Evolutionary conservation across 2,888 invertebrate genomes (phyloP).

Genomic region (Erynnis tages): DNA sequence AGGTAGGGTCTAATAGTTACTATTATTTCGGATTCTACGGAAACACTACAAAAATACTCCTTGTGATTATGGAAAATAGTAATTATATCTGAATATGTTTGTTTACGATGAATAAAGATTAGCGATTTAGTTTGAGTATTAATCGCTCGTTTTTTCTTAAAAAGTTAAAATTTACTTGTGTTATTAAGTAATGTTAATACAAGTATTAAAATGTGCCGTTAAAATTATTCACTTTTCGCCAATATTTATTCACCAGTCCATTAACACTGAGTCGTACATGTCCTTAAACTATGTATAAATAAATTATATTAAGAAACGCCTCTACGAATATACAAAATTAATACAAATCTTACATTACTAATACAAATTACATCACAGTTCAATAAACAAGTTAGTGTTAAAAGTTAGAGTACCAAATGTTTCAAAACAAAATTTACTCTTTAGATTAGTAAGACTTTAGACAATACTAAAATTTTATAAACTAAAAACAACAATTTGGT

Average conservation of each 20-base stretch:
- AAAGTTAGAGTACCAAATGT: conserved; percentile 68
- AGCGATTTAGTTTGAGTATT: conserved; percentile 33
- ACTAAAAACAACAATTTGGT: conserved; percentile 67
- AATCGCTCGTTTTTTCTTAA: conserved; percentile 1
- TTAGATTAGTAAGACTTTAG: conserved; percentile 49
- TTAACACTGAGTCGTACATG: conserved; percentile 52
- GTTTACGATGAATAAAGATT: conserved; percentile 45
- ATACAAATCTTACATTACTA: conserved; percentile 76
- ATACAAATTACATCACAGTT: conserved; percentile 82
- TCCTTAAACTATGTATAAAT: conserved; percentile 71
- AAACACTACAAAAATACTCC: conserved; percentile 24
- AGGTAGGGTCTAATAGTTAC: conserved; percentile 1
- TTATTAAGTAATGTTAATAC: conserved; percentile 10
- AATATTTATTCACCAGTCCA: conserved; percentile 47
- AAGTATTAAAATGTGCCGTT: conserved; percentile 14
- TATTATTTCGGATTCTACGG: conserved; percentile 16
- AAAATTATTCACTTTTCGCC: conserved; percentile 28
- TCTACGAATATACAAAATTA: conserved; percentile 81
- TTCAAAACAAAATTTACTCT: conserved; percentile 61
- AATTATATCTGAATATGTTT: conserved; percentile 44
- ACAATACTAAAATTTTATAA: conserved; percentile 59
- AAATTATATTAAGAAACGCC: conserved; percentile 77
- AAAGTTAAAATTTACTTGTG: conserved; percentile 2
- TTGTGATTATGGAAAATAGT: conserved; percentile 24
- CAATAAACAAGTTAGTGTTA: conserved; percentile 76